These are phyloP conservation scores for Andrena cerasifolii DNA, from an alignment of 1,140 invertebrate genomes.

Conservation along the genomic window DNA sequence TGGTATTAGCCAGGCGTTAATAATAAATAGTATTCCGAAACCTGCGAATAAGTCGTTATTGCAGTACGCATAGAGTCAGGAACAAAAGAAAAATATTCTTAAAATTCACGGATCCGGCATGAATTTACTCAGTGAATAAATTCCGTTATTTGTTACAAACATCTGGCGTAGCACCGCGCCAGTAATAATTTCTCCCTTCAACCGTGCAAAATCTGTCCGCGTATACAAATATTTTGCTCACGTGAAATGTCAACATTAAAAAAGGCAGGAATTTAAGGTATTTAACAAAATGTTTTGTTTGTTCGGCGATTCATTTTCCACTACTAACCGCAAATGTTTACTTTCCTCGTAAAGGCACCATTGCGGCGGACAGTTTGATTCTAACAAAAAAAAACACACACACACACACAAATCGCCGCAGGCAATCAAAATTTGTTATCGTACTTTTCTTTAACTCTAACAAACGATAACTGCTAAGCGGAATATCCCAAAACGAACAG, in stretches of 20 bases:
- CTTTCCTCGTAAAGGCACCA: background rate
- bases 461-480: background rate
- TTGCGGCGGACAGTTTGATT: background rate
- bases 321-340: background rate
- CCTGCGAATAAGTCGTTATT: background rate
- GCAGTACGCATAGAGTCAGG: background rate
- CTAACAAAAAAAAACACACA: background rate
- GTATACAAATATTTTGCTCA: background rate
- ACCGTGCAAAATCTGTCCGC: background rate
- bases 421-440: background rate
- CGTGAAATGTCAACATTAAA: no score
- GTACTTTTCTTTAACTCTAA: background rate
- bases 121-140: background rate
- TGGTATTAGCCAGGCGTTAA: conserved; percentile 34
- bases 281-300: background rate
- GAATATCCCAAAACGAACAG: background rate
- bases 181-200: conserved; percentile 24
- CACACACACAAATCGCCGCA: background rate
- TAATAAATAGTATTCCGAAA: conserved; percentile 36
- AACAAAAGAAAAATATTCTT: background rate
- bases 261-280: background rate
- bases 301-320: conserved; percentile 14
- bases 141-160: conserved; percentile 19
- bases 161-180: background rate
- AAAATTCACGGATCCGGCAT: no score